phyloP scores from a whole-genome alignment of 2,113 vertebrate species.

The Calyptomena viridis region DNA sequence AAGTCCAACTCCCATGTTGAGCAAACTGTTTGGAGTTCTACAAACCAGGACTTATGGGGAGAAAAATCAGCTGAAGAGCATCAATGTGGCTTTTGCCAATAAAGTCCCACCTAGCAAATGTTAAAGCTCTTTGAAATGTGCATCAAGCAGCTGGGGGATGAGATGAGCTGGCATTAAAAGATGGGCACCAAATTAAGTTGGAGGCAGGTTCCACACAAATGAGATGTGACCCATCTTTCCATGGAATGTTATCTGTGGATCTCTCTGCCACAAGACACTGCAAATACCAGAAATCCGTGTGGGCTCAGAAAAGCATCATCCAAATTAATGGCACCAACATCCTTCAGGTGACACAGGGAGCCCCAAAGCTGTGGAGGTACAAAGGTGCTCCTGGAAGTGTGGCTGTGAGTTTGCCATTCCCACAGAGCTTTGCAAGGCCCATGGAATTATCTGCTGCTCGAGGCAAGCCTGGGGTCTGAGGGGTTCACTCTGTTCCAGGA shows the following conservation, averaged over 20 bases:
- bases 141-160: background rate
- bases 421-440: background rate
- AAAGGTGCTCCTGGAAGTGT: background rate
- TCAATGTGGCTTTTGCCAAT: rapidly evolving
- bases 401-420: background rate
- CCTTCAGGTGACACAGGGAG: background rate
- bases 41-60: background rate
- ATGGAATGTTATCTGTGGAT: background rate
- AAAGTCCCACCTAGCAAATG: background rate
- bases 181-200: background rate
- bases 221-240: background rate
- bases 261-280: background rate
- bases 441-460: rapidly evolving
- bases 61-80: background rate
- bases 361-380: background rate
- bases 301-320: background rate
- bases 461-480: background rate
- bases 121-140: background rate
- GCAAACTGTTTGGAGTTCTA: background rate
- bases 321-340: background rate
- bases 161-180: background rate
- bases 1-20: background rate
- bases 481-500: background rate
- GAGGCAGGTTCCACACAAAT: background rate
- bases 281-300: background rate